phyloP scores from a whole-genome alignment of 2,113 vertebrate genomes.

The Gymnogyps californianus region DNA sequence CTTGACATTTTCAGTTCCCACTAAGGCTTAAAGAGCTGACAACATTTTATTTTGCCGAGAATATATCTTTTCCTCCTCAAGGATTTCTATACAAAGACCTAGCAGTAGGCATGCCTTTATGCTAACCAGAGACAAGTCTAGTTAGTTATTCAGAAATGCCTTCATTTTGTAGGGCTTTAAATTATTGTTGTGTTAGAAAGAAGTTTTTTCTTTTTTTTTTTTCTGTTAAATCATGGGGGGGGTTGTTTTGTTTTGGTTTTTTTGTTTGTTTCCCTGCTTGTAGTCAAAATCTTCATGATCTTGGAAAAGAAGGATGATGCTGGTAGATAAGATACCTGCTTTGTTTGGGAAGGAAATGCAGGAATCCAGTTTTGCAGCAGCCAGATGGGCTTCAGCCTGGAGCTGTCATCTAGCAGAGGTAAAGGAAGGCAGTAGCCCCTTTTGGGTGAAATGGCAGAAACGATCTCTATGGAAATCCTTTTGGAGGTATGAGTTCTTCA shows the following conservation, averaged over 20 bases:
- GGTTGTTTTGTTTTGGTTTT: neutral
- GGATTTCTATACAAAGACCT: neutral
- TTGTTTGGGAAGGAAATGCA: neutral
- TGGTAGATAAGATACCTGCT: neutral
- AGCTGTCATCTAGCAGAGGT: neutral
- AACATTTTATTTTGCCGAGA: constrained; percentile 54
- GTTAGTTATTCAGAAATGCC: neutral
- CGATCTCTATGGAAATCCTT: neutral
- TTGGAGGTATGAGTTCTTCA: neutral
- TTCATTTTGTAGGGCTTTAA: neutral
- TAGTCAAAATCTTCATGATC: neutral
- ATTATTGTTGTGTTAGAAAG: neutral
- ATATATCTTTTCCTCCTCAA: constrained; percentile 21
- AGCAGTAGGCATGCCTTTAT: neutral
- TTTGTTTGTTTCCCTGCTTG: neutral
- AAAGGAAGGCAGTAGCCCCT: neutral
- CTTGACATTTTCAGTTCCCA: constrained; percentile 67
- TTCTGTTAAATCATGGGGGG: neutral
- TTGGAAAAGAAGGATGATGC: neutral
- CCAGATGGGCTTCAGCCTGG: neutral
- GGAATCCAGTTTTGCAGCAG: neutral
- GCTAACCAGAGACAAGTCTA: neutral
- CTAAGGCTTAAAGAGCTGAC: constrained; percentile 59
- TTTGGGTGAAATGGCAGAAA: neutral
- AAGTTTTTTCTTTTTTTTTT: neutral